A percentile compares a stretch with the other conserved stretches of the same genome.
Conservation (phyloP, 2,113 vertebrate species). For the Capreolus pygargus region DNA sequence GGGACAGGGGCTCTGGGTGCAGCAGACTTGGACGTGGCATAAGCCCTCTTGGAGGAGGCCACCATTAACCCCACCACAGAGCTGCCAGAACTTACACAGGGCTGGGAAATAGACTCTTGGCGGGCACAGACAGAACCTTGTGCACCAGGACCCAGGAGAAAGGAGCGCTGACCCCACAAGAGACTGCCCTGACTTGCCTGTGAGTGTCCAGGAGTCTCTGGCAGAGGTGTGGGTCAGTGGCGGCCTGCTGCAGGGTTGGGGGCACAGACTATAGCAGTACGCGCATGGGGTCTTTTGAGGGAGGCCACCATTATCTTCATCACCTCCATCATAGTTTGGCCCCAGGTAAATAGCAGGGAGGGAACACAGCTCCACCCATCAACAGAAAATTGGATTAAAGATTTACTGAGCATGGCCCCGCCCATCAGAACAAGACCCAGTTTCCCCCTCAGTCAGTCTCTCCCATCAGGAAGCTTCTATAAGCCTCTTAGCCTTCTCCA, state of each 20-base stretch:
- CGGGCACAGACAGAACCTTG: not conserved
- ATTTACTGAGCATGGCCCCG: not conserved
- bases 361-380: not conserved
- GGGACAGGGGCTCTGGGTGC: not conserved
- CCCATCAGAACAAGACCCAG: not conserved
- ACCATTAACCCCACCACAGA: not conserved
- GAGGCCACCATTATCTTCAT: not conserved
- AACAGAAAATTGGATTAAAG: not conserved
- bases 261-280: not conserved
- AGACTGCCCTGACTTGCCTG: not conserved
- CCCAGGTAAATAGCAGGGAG: not conserved
- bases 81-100: not conserved
- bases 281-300: not conserved
- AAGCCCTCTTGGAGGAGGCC: not conserved
- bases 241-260: not conserved
- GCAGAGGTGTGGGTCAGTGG: fast-evolving
- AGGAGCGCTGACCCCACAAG: not conserved
- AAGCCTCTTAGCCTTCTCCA: not conserved
- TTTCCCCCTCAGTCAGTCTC: not conserved
- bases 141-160: not conserved
- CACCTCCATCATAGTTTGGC: not conserved
- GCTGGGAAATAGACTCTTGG: not conserved
- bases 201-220: not conserved
- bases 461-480: not conserved
- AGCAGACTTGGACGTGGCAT: not conserved